Conservation (phyloP, 2,113 vertebrate genomes). For the Etia nguti region DNA sequence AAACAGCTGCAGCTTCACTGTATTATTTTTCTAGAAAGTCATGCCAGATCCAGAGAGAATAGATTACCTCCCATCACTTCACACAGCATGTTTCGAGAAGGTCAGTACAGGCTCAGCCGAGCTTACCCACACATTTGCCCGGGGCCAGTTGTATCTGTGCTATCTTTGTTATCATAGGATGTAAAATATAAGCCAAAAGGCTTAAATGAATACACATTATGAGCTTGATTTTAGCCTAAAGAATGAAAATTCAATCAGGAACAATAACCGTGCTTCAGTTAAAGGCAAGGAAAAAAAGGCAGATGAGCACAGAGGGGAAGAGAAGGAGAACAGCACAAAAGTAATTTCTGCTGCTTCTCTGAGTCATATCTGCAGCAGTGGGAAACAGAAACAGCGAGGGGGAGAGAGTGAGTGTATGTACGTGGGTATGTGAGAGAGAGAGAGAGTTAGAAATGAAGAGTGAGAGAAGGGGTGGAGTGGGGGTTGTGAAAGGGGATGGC, state of each 20-base stretch:
- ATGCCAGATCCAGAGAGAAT: background rate
- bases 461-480: background rate
- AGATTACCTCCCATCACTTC: constrained; percentile 27
- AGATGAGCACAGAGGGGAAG: constrained; percentile 7
- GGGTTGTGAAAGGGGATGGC: background rate
- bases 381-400: constrained; percentile 59
- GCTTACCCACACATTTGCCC: constrained; percentile 43
- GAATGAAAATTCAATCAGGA: background rate
- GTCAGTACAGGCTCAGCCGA: constrained; percentile 35
- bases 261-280: background rate
- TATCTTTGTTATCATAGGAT: background rate
- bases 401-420: constrained; percentile 49
- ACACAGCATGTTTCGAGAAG: constrained; percentile 7
- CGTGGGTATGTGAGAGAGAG: constrained; percentile 39
- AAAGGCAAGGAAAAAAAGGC: background rate
- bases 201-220: background rate
- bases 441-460: background rate
- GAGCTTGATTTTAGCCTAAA: background rate
- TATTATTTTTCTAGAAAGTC: constrained; percentile 8
- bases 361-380: constrained; percentile 74
- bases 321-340: constrained; percentile 50
- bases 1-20: background rate
- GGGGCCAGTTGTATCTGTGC: background rate
- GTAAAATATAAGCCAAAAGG: background rate
- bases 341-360: constrained; percentile 70